Conservation (phyloP, 2,888 invertebrate genomes). For the Zaprionus bogoriensis region DNA sequence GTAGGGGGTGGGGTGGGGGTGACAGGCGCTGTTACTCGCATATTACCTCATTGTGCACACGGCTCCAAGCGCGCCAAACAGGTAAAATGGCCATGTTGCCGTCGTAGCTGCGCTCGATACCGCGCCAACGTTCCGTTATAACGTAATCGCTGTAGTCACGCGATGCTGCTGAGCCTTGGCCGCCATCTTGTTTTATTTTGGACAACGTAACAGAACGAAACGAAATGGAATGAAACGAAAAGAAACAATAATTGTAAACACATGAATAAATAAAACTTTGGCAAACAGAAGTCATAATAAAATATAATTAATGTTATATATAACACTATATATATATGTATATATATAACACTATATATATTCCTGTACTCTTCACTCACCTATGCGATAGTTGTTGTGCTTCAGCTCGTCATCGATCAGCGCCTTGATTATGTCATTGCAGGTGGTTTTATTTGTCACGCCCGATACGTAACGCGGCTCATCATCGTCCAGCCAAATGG, state of each 20-base stretch:
- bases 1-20: background rate
- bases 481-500: constrained; percentile 80
- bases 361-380: constrained; percentile 13
- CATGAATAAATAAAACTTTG: constrained; percentile 43
- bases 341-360: background rate
- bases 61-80: constrained; percentile 92
- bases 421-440: constrained; percentile 82
- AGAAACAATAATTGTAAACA: constrained; percentile 44
- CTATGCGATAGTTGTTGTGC: constrained; percentile 57
- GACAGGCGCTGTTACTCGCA: constrained; percentile 21
- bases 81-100: constrained; percentile 89
- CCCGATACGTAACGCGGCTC: constrained; percentile 81
- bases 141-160: constrained; percentile 85
- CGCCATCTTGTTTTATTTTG: constrained; percentile 72
- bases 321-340: background rate
- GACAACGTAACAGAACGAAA: constrained; percentile 40
- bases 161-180: constrained; percentile 80
- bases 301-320: constrained; percentile 18
- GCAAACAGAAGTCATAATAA: constrained; percentile 11
- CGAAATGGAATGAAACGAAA: constrained; percentile 17
- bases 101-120: constrained; percentile 86
- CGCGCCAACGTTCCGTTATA: constrained; percentile 90
- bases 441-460: constrained; percentile 81
- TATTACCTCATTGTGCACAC: constrained; percentile 86
- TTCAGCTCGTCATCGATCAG: constrained; percentile 82